These are phyloP conservation scores for Callorhinus ursinus DNA, from an alignment of 2,113 vertebrate genomes.

Conservation along the genomic window DNA sequence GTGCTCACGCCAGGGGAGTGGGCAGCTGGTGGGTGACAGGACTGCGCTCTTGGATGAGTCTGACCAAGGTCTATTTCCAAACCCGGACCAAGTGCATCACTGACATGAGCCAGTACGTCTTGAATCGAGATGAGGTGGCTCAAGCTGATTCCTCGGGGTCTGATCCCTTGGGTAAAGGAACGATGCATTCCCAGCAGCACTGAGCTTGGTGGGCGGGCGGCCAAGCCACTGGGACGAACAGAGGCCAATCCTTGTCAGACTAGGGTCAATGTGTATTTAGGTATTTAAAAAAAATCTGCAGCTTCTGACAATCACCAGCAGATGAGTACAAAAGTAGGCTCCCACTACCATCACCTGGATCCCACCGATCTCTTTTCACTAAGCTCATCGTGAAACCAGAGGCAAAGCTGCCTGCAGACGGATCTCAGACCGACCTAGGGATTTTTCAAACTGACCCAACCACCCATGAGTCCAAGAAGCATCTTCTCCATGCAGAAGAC, in stretches of 20 bases:
- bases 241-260: background rate
- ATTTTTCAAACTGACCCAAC: background rate
- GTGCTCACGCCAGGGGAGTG: background rate
- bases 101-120: fast-evolving
- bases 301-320: background rate
- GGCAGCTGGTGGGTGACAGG: background rate
- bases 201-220: fast-evolving
- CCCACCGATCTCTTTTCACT: background rate
- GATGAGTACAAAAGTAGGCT: background rate
- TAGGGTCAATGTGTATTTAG: background rate
- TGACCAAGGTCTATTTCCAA: background rate
- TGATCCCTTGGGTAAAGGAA: background rate
- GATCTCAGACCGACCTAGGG: background rate
- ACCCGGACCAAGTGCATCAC: too few relatives aligned
- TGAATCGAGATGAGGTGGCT: too few relatives aligned
- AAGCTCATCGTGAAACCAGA: background rate
- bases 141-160: background rate
- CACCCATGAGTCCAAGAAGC: background rate
- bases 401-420: background rate
- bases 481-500: fast-evolving
- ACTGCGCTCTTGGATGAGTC: fast-evolving
- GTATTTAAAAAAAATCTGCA: too few relatives aligned
- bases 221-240: fast-evolving
- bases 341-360: fast-evolving
- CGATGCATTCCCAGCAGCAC: fast-evolving